A percentile compares a stretch with the other conserved stretches of the same genome.
phyloP scores from a whole-genome alignment of 2,888 invertebrate species.

The Lutraria lutraria region DNA sequence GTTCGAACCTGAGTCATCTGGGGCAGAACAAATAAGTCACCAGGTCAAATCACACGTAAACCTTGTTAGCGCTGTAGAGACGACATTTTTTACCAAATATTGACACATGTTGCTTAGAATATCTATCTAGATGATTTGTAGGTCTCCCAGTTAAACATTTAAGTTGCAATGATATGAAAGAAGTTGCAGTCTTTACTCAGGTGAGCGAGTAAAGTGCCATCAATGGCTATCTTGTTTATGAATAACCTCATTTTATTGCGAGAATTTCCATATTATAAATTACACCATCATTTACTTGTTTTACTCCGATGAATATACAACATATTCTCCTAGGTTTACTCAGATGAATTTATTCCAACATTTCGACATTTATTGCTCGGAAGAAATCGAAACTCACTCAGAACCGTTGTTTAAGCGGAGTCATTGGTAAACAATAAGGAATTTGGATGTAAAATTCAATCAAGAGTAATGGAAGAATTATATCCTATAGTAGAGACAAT shows the following conservation, averaged over 20 bases:
- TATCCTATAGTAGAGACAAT: not conserved
- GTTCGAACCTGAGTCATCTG: too few relatives aligned
- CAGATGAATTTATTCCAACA: slow-evolving; percentile 3
- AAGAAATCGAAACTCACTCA: not conserved
- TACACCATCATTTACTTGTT: not conserved
- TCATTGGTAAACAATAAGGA: not conserved
- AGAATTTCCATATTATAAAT: not conserved
- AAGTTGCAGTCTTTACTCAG: too few relatives aligned
- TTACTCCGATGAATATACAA: not conserved
- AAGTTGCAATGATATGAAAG: too few relatives aligned
- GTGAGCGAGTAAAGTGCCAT: too few relatives aligned
- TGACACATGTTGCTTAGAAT: too few relatives aligned
- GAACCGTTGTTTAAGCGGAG: slow-evolving; percentile 1
- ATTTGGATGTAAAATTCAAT: not conserved
- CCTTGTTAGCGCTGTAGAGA: too few relatives aligned
- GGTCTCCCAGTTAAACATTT: too few relatives aligned
- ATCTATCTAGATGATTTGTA: too few relatives aligned
- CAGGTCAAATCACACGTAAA: too few relatives aligned
- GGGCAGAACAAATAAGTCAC: too few relatives aligned
- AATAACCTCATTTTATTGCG: not conserved
- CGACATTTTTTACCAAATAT: too few relatives aligned
- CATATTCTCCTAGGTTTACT: too few relatives aligned
- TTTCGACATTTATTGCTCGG: slow-evolving; percentile 1
- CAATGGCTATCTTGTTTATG: not conserved
- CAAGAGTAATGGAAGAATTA: slow-evolving; percentile 18